Evolutionary conservation across 2,888 invertebrate genomes (phyloP), one percentile per base, ranked within the genome.

Genomic region (Caenorhabditis doughertyi): DNA sequence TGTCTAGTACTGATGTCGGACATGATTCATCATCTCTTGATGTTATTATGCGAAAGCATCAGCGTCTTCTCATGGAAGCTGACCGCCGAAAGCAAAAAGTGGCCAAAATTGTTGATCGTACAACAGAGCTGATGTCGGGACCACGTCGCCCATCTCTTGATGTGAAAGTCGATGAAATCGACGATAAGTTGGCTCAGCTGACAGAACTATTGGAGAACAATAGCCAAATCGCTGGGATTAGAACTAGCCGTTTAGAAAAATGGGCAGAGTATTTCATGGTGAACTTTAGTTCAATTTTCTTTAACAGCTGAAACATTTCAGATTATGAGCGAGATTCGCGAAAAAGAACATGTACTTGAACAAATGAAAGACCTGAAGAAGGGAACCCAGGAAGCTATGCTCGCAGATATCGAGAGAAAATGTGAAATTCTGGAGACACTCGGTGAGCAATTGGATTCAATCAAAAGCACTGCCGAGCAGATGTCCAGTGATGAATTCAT

Each of bases 121-220:
- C 80, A 16, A 73, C 72, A 2, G 80, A 80, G 16, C 3, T 73
- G 32, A 42, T 80, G 29, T 73, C 80, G 0, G 51, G 51, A 9
- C 55, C 39, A 2, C 44, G 47, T 9, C 65, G 80, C 47, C 73
- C 80, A 11, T 56, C 73, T 7, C 73, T 80, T 7, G 27, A 67
- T 51, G 47, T 32, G n/a, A 80, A 80, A 73, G 53, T 60, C 13
- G 68, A 68, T 29, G 73, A 80, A 42, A 80, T 80, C 44, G 80
- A 55, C 21, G 80, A 80, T 7, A 80, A 80, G 53, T 18, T 73
- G 16, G 62, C 42, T n/a, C 73, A 73, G 21, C 53, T 80, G 32
- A 62, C 60, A 0, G 68, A 80, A 27, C 42, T 80, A 18, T 51
- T 80, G 9, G 80, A 80, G 25, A 73, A 35, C 23, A 65, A 68